These are phyloP conservation scores for Temnothorax nylanderi DNA, from an alignment of 1,140 invertebrate genomes.

Conservation along the genomic window DNA sequence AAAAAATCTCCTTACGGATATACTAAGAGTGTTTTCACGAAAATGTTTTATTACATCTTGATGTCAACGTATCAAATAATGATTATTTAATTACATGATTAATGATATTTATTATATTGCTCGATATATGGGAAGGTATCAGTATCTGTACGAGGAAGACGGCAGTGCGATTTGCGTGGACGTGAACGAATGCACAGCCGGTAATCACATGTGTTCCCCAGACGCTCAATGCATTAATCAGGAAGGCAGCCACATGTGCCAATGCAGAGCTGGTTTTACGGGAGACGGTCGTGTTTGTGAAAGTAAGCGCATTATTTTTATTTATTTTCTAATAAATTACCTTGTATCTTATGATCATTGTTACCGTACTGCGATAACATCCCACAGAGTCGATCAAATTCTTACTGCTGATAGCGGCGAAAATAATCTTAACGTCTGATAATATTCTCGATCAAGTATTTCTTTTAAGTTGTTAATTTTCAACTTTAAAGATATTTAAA, in stretches of 20 bases:
- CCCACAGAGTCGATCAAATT: not conserved
- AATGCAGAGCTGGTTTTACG: constrained; percentile 91
- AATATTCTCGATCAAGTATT: not conserved
- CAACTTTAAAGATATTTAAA: not conserved
- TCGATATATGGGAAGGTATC: constrained; percentile 83
- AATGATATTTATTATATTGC: constrained; percentile 7
- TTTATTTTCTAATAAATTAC: constrained; percentile 28
- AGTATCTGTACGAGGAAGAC: constrained; percentile 87
- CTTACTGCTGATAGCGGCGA: constrained; percentile 27
- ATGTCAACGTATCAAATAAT: constrained; percentile 17
- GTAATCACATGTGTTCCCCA: constrained; percentile 91
- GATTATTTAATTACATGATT: constrained; percentile 9
- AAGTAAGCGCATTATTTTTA: constrained; percentile 75
- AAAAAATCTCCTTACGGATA: not conserved
- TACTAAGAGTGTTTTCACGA: not conserved
- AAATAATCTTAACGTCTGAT: constrained; percentile 27
- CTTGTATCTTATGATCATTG: not conserved
- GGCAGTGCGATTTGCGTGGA: constrained; percentile 89
- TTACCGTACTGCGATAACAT: constrained; percentile 56
- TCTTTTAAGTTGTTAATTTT: not conserved
- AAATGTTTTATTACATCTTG: not conserved
- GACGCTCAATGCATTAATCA: constrained; percentile 95
- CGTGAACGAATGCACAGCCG: constrained; percentile 94
- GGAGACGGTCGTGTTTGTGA: constrained; percentile 91
- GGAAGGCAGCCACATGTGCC: constrained; percentile 91